phyloP scores from a whole-genome alignment of 30 jellyfish, hydroid and myxozoan genomes.

The Morbakka virulenta region DNA sequence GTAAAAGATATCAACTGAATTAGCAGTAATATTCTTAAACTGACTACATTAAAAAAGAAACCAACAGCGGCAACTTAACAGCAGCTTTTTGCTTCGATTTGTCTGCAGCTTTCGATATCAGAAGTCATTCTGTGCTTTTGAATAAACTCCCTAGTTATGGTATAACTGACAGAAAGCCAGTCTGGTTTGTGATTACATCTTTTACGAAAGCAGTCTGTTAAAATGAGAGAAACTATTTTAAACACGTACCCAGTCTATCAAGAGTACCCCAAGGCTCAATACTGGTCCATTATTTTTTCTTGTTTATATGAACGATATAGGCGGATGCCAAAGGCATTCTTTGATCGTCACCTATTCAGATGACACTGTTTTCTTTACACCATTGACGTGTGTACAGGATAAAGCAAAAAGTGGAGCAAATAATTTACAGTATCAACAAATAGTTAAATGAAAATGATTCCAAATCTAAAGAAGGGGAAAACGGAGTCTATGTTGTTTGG shows the following conservation, averaged over 20 bases:
- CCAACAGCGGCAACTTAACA: conserved; percentile 36
- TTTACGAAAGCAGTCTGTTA: conserved; percentile 25
- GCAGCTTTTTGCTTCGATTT: conserved; percentile 58
- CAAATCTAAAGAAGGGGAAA: not conserved
- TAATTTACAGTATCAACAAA: not conserved
- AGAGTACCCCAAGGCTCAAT: conserved; percentile 49
- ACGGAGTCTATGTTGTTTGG: not conserved
- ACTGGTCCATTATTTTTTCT: conserved; percentile 32
- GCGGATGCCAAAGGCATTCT: conserved; percentile 1
- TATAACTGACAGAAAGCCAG: conserved; percentile 12
- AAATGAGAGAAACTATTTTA: conserved; percentile 14
- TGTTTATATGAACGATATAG: not conserved
- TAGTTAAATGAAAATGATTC: conserved; percentile 12
- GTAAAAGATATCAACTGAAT: conserved; percentile 30
- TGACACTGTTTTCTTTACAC: conserved; percentile 54
- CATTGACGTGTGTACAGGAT: conserved; percentile 7
- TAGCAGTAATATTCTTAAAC: conserved; percentile 27
- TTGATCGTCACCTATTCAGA: conserved; percentile 29
- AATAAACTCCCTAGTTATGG: conserved; percentile 43
- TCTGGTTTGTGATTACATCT: conserved; percentile 41
- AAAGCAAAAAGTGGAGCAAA: conserved; percentile 13
- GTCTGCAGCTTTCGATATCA: conserved; percentile 34
- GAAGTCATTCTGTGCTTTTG: conserved; percentile 37
- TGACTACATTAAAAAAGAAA: conserved; percentile 46
- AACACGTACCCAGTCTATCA: conserved; percentile 22